These are phyloP conservation scores for Lamellibrachia satsuma DNA, from an alignment of 2,888 invertebrate genomes.

Conservation along the genomic window DNA sequence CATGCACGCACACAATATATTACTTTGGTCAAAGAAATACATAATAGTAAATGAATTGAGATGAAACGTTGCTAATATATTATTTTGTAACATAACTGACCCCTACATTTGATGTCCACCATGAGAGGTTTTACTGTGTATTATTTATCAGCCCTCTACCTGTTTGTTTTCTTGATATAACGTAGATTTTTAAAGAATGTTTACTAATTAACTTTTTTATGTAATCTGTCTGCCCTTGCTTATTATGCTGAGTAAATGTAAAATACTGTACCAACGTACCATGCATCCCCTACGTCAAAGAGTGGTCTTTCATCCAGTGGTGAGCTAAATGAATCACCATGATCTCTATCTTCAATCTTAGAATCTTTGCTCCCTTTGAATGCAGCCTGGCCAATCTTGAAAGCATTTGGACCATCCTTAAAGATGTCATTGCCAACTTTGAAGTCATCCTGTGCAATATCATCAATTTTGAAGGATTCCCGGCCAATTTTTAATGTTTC, in stretches of 20 bases:
- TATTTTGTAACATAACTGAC: too few relatives aligned
- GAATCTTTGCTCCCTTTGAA: neutral
- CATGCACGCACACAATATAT: too few relatives aligned
- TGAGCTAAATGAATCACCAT: neutral
- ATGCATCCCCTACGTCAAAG: slow-evolving; percentile 7
- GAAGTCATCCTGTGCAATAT: neutral
- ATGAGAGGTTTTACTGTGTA: neutral
- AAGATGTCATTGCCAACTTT: neutral
- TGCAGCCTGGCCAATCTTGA: neutral
- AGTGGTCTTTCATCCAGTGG: neutral
- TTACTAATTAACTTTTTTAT: neutral
- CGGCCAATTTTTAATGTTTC: neutral
- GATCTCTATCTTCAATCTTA: neutral
- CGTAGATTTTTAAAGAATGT: too few relatives aligned
- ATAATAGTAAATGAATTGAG: too few relatives aligned
- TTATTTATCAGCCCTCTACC: too few relatives aligned
- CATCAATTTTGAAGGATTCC: neutral
- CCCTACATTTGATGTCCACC: neutral
- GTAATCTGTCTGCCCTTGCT: neutral
- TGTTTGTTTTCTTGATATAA: too few relatives aligned
- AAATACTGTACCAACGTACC: neutral
- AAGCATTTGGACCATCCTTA: neutral
- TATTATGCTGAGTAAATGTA: neutral
- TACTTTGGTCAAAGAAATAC: too few relatives aligned
- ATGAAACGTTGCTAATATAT: too few relatives aligned